Percentiles rank a stretch among this genome's conserved stretches.
phyloP scores from a whole-genome alignment of 2,113 vertebrate species.

The Neomonachus schauinslandi region DNA sequence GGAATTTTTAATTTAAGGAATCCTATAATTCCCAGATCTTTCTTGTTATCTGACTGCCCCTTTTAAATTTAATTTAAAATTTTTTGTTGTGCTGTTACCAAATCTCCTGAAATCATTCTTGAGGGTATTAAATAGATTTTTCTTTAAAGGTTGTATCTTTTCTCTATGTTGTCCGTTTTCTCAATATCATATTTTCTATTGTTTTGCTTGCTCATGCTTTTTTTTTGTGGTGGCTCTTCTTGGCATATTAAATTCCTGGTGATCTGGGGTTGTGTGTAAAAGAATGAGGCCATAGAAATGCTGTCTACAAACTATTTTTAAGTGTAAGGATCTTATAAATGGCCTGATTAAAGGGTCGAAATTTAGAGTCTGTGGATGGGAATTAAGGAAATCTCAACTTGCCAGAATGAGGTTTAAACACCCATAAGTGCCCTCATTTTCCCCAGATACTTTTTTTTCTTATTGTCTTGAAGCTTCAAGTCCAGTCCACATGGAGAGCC shows the following conservation, averaged over 20 bases:
- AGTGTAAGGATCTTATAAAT: neutral
- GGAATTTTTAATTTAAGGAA: conserved; percentile 9
- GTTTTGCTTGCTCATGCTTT: neutral
- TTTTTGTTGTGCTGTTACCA: neutral
- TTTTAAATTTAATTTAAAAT: neutral
- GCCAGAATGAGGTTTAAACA: neutral
- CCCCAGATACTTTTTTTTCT: neutral
- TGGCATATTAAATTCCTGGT: neutral
- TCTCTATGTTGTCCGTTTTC: neutral
- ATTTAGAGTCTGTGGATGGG: neutral
- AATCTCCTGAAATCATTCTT: neutral
- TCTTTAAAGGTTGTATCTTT: neutral
- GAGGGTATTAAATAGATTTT: neutral
- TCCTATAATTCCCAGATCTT: neutral
- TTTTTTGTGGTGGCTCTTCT: neutral
- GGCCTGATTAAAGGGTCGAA: neutral
- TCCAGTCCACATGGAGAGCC: neutral
- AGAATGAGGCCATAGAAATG: neutral
- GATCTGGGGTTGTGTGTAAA: neutral
- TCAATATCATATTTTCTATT: neutral
- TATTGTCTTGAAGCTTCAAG: neutral
- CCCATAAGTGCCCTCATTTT: neutral
- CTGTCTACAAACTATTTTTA: neutral
- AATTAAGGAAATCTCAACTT: neutral
- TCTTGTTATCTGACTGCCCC: neutral